Base-by-base conservation (phyloP, 2,888 invertebrate genomes). In the Agrochola circellaris region DNA sequence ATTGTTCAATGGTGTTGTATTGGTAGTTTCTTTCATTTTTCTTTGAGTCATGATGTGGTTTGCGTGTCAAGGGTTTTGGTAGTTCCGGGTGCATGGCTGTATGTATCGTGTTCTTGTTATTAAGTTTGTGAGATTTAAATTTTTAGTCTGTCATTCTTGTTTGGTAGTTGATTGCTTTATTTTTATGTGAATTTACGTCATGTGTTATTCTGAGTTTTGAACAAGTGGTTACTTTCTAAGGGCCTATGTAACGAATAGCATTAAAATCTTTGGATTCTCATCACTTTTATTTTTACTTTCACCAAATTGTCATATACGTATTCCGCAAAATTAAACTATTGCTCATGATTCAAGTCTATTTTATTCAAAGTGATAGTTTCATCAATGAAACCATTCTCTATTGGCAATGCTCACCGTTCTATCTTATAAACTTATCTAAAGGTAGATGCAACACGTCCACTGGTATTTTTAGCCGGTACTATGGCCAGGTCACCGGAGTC, bases 401-500 rank as follows among this genome's bases (percentile, higher is more conserved):
- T 69, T 62, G 48, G 58, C 69, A 70, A 60, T 51, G 48, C 48
- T 45, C n/a, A 42, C 51, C 75, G 75, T 73, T 82, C 54, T 70
- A 73, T 72, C 72, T 51, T 58, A 66, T 61, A 51, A 78, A 81
- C 38, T 77, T 81, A 81, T 80, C 79, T 79, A 60, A 81, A 84
- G 75, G 82, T 79, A 83, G 79, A 86, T 80, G 80, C 60, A 73
- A 79, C 75, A 65, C 77, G 75, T 75, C 71, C 81, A 80, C 78
- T 78, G 89, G 87, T 88, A 88, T 89, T 86, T 88, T 89, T 89
- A 89, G 86, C 78, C 80, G 83, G 79, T 83, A 87, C 79, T 89
- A 82, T 80, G 79, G 79, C 65, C 84, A 82, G 89, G 89, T 89
- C 88, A 88, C 77, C 58, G 81, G 72, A 87, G 87, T 82, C 87